Percentiles rank a stretch among this genome's conserved stretches.
Conservation (phyloP, 2,888 invertebrate species). For the Drosophila sordidula region DNA sequence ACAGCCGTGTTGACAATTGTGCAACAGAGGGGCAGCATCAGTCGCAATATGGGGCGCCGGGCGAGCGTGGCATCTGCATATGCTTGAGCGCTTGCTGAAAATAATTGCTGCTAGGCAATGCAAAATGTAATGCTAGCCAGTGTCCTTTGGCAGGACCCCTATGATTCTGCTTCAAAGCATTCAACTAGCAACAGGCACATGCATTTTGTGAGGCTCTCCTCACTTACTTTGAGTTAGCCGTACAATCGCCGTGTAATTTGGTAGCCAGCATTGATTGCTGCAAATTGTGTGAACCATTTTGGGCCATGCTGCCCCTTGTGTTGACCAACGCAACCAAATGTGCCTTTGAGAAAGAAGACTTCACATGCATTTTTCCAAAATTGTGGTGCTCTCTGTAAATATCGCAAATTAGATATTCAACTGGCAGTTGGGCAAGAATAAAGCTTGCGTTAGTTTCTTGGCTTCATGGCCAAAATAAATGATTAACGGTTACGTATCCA, state of each 20-base stretch:
- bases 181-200: slow-evolving; percentile 4
- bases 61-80: slow-evolving; percentile 4
- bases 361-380: background rate
- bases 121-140: background rate
- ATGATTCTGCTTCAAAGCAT: slow-evolving; percentile 5
- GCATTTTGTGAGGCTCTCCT: no score
- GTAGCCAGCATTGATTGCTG: slow-evolving; percentile 2
- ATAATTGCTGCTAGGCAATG: slow-evolving; percentile 6
- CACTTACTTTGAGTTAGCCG: slow-evolving; percentile 1
- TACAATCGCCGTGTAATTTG: background rate
- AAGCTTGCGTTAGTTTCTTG: no score
- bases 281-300: background rate
- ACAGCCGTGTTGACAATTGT: background rate
- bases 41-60: background rate
- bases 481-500: no score
- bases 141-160: slow-evolving; percentile 7
- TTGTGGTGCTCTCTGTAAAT: no score
- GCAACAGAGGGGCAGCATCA: background rate
- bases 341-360: no score
- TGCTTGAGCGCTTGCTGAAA: slow-evolving; percentile 15
- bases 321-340: no score
- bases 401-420: no score
- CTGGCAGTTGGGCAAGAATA: no score
- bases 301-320: no score
- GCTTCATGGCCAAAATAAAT: no score